A percentile compares a stretch with the other conserved stretches of the same genome.
Conservation (phyloP, 2,797 vertebrate genomes). For the Microcaecilia unicolor region DNA sequence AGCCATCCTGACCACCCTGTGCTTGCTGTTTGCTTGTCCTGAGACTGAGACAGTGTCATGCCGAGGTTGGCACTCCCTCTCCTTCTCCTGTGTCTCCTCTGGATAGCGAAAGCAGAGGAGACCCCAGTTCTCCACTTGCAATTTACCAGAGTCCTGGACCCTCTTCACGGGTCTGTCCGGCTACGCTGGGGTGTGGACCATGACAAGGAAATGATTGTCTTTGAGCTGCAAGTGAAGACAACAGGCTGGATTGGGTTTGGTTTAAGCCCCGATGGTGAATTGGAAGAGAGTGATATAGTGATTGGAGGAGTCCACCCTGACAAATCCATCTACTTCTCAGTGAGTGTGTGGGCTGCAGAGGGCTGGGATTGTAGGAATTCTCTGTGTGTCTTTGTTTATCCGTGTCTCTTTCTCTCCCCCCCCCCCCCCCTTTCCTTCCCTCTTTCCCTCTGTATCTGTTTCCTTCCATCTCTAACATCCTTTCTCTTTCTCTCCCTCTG, state of each 20-base stretch:
- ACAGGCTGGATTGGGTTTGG: slow-evolving; percentile 65
- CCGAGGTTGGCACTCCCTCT: slow-evolving; percentile 6
- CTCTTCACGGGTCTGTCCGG: not conserved
- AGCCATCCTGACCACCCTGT: too few species aligned
- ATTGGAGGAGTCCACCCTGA: slow-evolving; percentile 48
- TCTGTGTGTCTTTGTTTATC: too few species aligned
- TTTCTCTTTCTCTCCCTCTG: not conserved
- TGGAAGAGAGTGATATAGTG: slow-evolving; percentile 54
- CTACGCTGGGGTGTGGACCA: slow-evolving; percentile 59
- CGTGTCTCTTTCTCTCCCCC: too few species aligned
- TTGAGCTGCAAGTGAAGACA: slow-evolving; percentile 53
- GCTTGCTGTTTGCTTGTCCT: not conserved
- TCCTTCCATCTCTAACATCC: too few species aligned
- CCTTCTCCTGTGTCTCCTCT: slow-evolving; percentile 21
- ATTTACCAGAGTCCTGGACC: slow-evolving; percentile 57
- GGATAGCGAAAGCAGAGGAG: not conserved
- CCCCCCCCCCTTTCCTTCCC: too few species aligned
- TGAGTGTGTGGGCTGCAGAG: slow-evolving; percentile 29
- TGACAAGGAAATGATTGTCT: slow-evolving; percentile 39
- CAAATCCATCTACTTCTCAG: slow-evolving; percentile 56
- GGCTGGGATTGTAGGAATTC: not conserved
- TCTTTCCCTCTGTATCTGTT: too few species aligned
- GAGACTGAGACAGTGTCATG: too few species aligned
- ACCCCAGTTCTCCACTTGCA: slow-evolving; percentile 9
- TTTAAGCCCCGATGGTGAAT: slow-evolving; percentile 46